These are phyloP conservation scores for Spizaetus ornatus DNA, from an alignment of 2,113 vertebrate genomes.

Conservation along the genomic window DNA sequence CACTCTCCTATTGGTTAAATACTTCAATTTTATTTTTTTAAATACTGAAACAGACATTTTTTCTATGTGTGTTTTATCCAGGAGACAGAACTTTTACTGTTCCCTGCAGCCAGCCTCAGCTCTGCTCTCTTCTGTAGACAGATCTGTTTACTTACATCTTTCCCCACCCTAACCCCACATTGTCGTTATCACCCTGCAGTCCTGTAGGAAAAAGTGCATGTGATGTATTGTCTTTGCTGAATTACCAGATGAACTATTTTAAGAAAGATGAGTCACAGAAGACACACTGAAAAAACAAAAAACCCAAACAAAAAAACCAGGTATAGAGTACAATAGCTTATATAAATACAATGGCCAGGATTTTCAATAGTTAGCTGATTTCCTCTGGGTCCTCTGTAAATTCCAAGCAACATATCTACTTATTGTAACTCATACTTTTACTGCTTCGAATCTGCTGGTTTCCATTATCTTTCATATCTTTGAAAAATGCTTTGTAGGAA, in stretches of 20 bases:
- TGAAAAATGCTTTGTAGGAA: neutral
- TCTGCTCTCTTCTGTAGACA: neutral
- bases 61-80: neutral
- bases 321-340: neutral
- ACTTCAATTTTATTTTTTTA: neutral
- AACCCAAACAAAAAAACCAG: neutral
- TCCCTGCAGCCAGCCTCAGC: neutral
- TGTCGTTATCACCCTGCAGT: neutral
- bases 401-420: neutral
- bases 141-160: neutral
- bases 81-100: neutral
- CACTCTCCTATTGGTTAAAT: neutral
- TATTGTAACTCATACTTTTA: neutral
- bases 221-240: neutral
- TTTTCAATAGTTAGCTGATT: neutral
- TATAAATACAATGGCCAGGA: neutral
- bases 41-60: neutral
- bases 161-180: neutral
- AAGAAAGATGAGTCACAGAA: slow-evolving; percentile 17
- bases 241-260: slow-evolving; percentile 15
- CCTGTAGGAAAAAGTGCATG: neutral
- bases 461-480: neutral
- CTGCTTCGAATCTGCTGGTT: neutral
- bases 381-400: neutral
- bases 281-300: neutral